A percentile compares a stretch with the other conserved stretches of the same genome.
Evolutionary conservation across 2,888 invertebrate genomes (phyloP).

Genomic region (Phengaris alcon): DNA sequence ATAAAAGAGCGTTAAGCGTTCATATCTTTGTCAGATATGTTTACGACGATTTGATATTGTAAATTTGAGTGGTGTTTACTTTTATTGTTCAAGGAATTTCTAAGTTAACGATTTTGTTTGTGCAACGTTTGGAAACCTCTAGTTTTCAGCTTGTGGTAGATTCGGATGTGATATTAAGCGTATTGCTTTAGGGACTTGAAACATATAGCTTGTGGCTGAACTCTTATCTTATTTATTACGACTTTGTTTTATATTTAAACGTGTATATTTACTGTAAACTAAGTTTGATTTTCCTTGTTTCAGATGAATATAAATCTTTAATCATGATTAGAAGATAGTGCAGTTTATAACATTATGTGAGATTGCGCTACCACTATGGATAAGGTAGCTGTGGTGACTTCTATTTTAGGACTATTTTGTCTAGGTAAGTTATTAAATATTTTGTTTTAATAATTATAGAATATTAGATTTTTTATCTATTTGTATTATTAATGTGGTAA

Average conservation of each 20-base stretch:
- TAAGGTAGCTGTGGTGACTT: conserved; percentile 56
- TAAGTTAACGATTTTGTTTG: conserved; percentile 21
- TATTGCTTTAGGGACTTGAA: not conserved
- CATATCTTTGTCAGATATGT: conserved; percentile 12
- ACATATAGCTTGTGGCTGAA: too few species aligned
- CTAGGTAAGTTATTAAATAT: conserved; percentile 51
- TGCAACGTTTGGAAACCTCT: conserved; percentile 4
- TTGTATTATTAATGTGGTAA: too few species aligned
- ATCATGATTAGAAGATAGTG: conserved; percentile 47
- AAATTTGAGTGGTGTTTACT: conserved; percentile 16
- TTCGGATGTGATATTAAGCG: not conserved
- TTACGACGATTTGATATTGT: conserved; percentile 26
- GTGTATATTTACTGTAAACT: conserved; percentile 19
- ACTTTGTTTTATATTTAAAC: not conserved
- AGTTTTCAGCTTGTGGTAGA: not conserved
- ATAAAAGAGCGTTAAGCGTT: conserved; percentile 22
- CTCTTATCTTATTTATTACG: too few species aligned
- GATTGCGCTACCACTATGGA: conserved; percentile 59
- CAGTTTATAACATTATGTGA: conserved; percentile 49
- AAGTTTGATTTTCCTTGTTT: conserved; percentile 45
- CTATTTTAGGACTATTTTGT: conserved; percentile 63
- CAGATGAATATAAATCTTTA: conserved; percentile 55
- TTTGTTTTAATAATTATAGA: too few species aligned
- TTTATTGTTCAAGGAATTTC: conserved; percentile 7
- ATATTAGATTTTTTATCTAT: too few species aligned